phyloP scores from a whole-genome alignment of 2,888 invertebrate genomes.

The Criorhina ranunculi region DNA sequence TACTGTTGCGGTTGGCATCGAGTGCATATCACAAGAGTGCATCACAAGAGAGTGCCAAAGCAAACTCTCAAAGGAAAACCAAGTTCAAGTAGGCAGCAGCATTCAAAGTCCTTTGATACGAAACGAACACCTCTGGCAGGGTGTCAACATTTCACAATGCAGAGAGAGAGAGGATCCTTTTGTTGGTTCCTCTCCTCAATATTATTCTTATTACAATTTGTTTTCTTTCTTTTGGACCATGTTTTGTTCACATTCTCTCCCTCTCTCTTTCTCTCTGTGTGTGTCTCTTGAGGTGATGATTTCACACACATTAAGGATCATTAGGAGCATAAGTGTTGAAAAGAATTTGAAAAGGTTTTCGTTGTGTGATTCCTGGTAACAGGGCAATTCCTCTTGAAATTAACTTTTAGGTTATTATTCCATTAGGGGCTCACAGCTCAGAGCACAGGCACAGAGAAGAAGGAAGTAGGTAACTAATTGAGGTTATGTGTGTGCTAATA shows the following conservation, averaged over 20 bases:
- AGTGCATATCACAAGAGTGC: conserved; percentile 48
- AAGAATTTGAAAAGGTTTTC: conserved; percentile 5
- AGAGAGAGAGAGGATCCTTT: conserved; percentile 44
- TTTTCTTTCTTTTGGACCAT: conserved; percentile 30
- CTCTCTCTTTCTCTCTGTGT: not conserved
- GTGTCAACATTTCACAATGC: conserved; percentile 34
- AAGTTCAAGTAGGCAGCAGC: conserved; percentile 44
- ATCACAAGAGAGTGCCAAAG: conserved; percentile 41
- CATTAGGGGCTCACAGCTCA: conserved; percentile 54
- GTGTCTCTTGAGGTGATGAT: too few relatives aligned
- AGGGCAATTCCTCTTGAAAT: conserved; percentile 60
- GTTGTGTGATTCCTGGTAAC: conserved; percentile 37
- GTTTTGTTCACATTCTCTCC: conserved; percentile 47
- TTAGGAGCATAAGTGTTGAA: conserved; percentile 42
- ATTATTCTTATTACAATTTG: conserved; percentile 60
- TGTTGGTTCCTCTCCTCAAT: conserved; percentile 52
- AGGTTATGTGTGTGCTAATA: conserved; percentile 48
- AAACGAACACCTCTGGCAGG: conserved; percentile 39
- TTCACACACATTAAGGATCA: conserved; percentile 39
- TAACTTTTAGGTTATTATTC: conserved; percentile 64
- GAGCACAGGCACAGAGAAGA: not conserved
- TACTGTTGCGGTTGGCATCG: conserved; percentile 53
- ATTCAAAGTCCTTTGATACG: conserved; percentile 43
- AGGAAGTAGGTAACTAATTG: conserved; percentile 19
- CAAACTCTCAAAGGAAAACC: conserved; percentile 42